These are phyloP conservation scores for Urophycis tenuis DNA, from an alignment of 2,797 vertebrate genomes.

Conservation along the genomic window DNA sequence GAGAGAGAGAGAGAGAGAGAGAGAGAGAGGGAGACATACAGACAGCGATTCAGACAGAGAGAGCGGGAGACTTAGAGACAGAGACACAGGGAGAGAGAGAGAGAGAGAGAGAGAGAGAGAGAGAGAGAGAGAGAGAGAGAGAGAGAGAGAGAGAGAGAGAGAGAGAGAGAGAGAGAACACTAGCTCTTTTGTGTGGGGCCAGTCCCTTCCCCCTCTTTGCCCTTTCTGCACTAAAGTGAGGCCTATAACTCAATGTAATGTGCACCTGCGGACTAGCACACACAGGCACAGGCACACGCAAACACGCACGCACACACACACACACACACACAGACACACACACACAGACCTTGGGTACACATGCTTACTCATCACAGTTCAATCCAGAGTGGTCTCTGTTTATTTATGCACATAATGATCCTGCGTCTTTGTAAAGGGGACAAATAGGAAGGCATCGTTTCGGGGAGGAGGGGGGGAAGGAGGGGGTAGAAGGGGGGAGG, in stretches of 20 bases:
- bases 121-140: constrained; percentile 38
- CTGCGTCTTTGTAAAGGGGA: constrained; percentile 18
- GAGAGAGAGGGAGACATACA: constrained; percentile 8
- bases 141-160: constrained; percentile 14
- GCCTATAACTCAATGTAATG: constrained; percentile 54
- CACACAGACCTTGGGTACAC: constrained; percentile 17
- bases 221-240: constrained; percentile 28
- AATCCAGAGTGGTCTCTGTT: neutral
- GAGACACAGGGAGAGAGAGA: constrained; percentile 28
- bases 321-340: constrained; percentile 23
- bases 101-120: constrained; percentile 36
- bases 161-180: constrained; percentile 51
- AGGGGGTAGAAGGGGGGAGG: too few species aligned
- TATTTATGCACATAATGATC: constrained; percentile 44
- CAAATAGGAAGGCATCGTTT: neutral
- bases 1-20: constrained; percentile 31
- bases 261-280: constrained; percentile 57
- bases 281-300: constrained; percentile 2
- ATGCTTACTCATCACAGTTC: constrained; percentile 4
- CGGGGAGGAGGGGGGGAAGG: neutral
- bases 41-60: constrained; percentile 15
- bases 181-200: constrained; percentile 63
- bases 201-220: constrained; percentile 40
- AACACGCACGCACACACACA: constrained; percentile 3
- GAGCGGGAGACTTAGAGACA: constrained; percentile 20